Conservation (phyloP, 1,140 invertebrate genomes). For the Caerostris extrusa region DNA sequence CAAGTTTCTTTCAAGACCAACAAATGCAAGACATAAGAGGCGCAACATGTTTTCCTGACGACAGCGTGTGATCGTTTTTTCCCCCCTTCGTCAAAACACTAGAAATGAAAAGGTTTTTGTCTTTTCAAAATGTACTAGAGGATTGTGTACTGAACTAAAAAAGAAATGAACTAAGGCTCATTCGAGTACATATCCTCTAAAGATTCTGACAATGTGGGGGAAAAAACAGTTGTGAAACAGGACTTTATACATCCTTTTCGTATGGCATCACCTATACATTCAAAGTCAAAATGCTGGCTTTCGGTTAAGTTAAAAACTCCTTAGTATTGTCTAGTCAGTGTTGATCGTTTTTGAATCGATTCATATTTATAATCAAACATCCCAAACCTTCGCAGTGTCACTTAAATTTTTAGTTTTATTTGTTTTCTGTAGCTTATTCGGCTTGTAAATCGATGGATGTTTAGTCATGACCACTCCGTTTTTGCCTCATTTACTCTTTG, state of each 20-base stretch:
- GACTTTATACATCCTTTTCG: slow-evolving; percentile 61
- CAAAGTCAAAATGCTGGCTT: slow-evolving; percentile 13
- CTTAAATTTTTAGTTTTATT: background rate
- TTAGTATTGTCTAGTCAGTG: slow-evolving; percentile 42
- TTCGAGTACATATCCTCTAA: slow-evolving; percentile 49
- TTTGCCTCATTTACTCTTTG: slow-evolving; percentile 21
- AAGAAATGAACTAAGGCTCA: slow-evolving; percentile 28
- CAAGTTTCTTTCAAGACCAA: slow-evolving; percentile 98
- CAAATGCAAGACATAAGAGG: slow-evolving; percentile 82
- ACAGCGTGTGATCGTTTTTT: slow-evolving; percentile 67
- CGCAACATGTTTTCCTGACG: slow-evolving; percentile 4
- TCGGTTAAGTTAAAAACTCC: no score
- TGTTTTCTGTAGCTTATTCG: background rate
- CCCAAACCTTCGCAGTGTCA: no score
- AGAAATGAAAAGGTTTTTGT: slow-evolving; percentile 11
- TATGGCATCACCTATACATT: slow-evolving; percentile 62
- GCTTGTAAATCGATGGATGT: background rate
- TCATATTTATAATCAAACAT: background rate
- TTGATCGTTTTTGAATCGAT: background rate
- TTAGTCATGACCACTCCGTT: background rate
- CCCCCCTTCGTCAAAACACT: slow-evolving; percentile 15
- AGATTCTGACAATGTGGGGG: slow-evolving; percentile 44
- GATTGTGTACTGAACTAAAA: slow-evolving; percentile 37
- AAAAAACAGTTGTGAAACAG: slow-evolving; percentile 62
- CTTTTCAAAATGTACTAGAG: slow-evolving; percentile 37